Evolutionary conservation across 1,140 invertebrate genomes (phyloP), one percentile per base, ranked within the genome.

Genomic region (Parasteatoda tepidariorum): DNA sequence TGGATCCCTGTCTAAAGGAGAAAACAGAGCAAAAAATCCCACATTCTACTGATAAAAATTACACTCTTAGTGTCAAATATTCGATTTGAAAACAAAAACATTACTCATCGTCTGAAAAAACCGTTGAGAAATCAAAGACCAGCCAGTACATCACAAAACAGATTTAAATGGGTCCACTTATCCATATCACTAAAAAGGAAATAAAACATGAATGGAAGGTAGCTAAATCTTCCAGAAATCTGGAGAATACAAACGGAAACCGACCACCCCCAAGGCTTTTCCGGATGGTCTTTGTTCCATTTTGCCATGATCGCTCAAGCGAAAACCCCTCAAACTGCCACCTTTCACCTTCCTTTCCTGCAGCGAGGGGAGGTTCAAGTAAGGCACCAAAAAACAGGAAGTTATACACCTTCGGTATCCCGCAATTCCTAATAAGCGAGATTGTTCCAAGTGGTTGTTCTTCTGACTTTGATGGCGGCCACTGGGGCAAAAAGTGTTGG

Each of bases 181-280:
- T 48, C 38, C 38, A 9, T 48, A 13, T 48, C 38, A 48, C 9
- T 48, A 18, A 9, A 48, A 48, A 48, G 38, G 38, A 48, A 48
- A 18, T 48, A 48, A 48, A 48, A 48, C 18, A 48, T 48, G 18
- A 48, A 48, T 18, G 9, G 38, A 48, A 48, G 9, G 57, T n/a
- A 7, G 6, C n/a, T 7, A n/a, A n/a, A 26, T 59, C 57, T 59
- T 59, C 57, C 57, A 59, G 57, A 59, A 59, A 59, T 22, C 57
- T 26, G 57, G 57, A 59, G 57, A 59, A n/a, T 26, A 59, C n/a
- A 6, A 59, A n/a, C 57, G 57, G 57, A 59, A 59, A 26, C 57
- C n/a, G n/a, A 59, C 57, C 57, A 59, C 57, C 57, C 18, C 57
- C 57, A 7, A 9, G 57, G 57, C 57, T 59, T 48, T 41, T 48